Evolutionary conservation across 1,140 invertebrate genomes (phyloP), one percentile per base, ranked within the genome.

Genomic region (Metopolophium dirhodum): DNA sequence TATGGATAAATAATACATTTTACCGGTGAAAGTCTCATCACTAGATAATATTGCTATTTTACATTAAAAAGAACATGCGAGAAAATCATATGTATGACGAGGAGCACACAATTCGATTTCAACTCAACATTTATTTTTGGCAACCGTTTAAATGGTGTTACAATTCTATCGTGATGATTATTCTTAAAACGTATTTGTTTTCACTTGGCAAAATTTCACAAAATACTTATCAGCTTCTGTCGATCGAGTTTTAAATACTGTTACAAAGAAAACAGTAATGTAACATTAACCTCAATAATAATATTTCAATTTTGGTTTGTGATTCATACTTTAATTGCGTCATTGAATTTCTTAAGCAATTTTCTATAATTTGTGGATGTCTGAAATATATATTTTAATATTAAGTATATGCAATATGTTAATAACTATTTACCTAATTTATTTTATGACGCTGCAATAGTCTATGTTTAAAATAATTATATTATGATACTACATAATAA

Each of bases 111-210:
- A 61, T 68, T 41, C 54, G 37, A 90, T 45, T 90, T 45, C 26
- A 68, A 90, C 57, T 45, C 89, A 57, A 47, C 57, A 61, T 68
- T 61, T 45, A 90, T 47, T 90, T 90, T 68, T 90, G 89, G 89
- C 89, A 90, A 90, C 89, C 57, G 57, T 68, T 51, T 90, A 89
- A 89, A 89, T 54, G 49, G 49, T 37, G 88, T 61, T 90, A 90
- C 88, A 61, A n/a, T 90, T 61, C n/a, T 54, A 61, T 68, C 30
- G 14, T 57, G 9, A 89, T 54, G 23, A 57, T 90, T 61, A 90
- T 90, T 90, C 89, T 30, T 30, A n/a, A n/a, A 45, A 45, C 89
- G 89, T 90, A 90, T 45, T 30, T 26, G 54, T 90, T 90, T 90
- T 90, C 89, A 68, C 89, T 90, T 45, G 89, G 89, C 89, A 20